Base-by-base conservation (phyloP, 2,888 invertebrate species). In the Eutolmus rufibarbis region DNA sequence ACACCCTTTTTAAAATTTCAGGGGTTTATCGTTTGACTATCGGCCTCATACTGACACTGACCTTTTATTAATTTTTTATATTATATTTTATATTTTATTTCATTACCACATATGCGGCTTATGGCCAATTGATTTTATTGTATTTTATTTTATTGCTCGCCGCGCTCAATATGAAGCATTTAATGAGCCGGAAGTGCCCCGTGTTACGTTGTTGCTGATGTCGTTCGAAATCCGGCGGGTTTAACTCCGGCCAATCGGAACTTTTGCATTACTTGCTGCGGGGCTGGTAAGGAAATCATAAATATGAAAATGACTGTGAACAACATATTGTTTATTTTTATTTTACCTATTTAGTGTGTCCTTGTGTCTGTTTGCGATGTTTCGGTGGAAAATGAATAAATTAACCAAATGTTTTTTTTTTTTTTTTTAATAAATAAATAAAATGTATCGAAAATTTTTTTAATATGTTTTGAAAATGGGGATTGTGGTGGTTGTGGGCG, bases 331-430 rank as follows among this genome's bases (percentile, higher is more conserved):
- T 46, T 16, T 46, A 14, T 46, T 46, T 46, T 46, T 46, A 46
- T 57, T 34, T 82, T 82, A 82, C 82, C 82, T 82, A 82, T 82
- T 57, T 37, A 82, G 37, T 82, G 57, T 82, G 66, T 82, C 82
- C 82, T 82, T 82, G 57, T 57, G 57, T 82, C 51, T 57, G 57
- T 82, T 51, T 31, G 82, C 82, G 66, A 57, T 82, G 76, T 66
- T 66, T 82, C 14, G 19, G 82, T 82, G 66, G 51, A 82, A 82
- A 66, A 51, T 56, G 19, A 51, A 16, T 81, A 81, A 81, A 81
- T 81, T 51, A 78, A 78, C 16, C 7, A 23, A 57, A 66, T 66
- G 28, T 23, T 66, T 66, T 9, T 66, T 23, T 23, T 66, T 66
- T 9, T 66, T 23, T 23, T 57, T 66, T 66, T 4, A 57, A 9